Evolutionary conservation across 2,797 vertebrate genomes (phyloP).

Genomic region (Acanthurus leucopareius): DNA sequence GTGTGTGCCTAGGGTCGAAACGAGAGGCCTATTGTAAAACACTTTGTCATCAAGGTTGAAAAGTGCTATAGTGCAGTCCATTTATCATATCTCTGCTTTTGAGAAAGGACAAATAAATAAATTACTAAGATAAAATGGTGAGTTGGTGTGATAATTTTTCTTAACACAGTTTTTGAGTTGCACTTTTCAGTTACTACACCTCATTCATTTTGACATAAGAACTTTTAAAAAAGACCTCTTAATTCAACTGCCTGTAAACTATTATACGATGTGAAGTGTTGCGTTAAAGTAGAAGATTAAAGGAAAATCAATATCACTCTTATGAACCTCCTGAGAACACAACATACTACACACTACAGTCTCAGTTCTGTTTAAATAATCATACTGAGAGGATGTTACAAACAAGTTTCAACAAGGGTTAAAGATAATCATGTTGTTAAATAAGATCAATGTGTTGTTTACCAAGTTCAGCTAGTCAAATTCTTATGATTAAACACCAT

Average conservation of each 20-base stretch:
- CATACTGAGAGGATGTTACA: neutral
- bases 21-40: neutral
- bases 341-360: too few relatives aligned
- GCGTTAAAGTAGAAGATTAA: neutral
- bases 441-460: neutral
- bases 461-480: neutral
- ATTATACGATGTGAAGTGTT: fast-evolving
- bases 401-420: constrained; percentile 14
- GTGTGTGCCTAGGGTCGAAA: too few relatives aligned
- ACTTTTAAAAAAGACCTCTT: neutral
- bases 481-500: neutral
- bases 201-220: neutral
- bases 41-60: neutral
- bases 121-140: constrained; percentile 4
- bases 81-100: neutral
- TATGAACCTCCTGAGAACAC: too few relatives aligned
- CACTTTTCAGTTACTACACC: neutral
- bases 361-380: neutral
- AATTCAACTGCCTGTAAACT: neutral
- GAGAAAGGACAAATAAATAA: neutral
- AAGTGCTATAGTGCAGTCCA: neutral
- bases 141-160: neutral
- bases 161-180: neutral
- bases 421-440: neutral
- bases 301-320: too few relatives aligned